Percentiles rank a stretch among this genome's conserved stretches.
These are phyloP conservation scores for Dryas iulia DNA, from an alignment of 1,140 invertebrate species.

Conservation along the genomic window DNA sequence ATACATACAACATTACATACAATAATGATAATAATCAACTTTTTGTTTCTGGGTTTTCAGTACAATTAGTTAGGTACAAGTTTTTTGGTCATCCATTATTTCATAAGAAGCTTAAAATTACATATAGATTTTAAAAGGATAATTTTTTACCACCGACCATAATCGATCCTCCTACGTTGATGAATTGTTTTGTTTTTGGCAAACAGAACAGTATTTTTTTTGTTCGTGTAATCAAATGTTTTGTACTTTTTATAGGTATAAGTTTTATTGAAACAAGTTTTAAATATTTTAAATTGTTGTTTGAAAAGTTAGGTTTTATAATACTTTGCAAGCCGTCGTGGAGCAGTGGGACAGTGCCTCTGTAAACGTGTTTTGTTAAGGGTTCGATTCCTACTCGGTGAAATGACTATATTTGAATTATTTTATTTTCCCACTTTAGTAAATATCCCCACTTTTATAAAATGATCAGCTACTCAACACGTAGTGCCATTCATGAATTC, in stretches of 20 bases:
- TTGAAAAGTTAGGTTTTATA: too few relatives aligned
- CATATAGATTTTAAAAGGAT: not conserved
- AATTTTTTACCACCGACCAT: not conserved
- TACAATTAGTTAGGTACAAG: not conserved
- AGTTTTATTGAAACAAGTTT: too few relatives aligned
- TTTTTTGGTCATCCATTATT: constrained; percentile 6
- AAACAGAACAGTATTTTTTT: not conserved
- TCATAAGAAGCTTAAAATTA: not conserved
- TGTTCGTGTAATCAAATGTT: not conserved
- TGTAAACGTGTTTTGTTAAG: too few relatives aligned
- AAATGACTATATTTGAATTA: too few relatives aligned
- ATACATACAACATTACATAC: not conserved
- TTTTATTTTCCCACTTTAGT: too few relatives aligned
- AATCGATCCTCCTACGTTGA: not conserved
- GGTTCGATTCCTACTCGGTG: too few relatives aligned
- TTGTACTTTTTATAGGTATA: too few relatives aligned
- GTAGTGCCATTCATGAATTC: too few relatives aligned
- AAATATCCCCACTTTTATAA: too few relatives aligned
- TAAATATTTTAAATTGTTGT: not conserved
- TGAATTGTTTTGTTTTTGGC: not conserved
- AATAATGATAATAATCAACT: not conserved
- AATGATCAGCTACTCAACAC: too few relatives aligned
- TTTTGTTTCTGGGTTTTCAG: constrained; percentile 9
- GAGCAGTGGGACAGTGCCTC: too few relatives aligned
- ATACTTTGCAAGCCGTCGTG: too few relatives aligned